phyloP scores from a whole-genome alignment of 2,888 invertebrate genomes.

The Watsonalla binaria region DNA sequence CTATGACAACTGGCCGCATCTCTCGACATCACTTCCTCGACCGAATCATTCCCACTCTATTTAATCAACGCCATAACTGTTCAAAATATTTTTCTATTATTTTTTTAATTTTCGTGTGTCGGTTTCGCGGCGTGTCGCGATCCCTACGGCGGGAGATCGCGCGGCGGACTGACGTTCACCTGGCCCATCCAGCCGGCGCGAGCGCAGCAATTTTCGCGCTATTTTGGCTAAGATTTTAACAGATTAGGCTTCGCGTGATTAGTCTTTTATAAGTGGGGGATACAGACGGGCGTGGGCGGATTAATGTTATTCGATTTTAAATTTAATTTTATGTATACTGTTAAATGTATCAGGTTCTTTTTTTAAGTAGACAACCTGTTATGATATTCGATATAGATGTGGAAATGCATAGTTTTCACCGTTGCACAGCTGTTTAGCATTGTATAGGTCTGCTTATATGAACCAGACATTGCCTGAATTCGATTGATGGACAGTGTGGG shows the following conservation, averaged over 20 bases:
- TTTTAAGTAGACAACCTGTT: neutral
- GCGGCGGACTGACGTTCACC: constrained; percentile 70
- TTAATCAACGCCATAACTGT: constrained; percentile 9
- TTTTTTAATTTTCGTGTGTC: constrained; percentile 23
- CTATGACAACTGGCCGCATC: constrained; percentile 89
- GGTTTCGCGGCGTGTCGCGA: constrained; percentile 63
- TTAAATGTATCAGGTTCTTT: neutral
- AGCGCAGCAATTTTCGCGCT: constrained; percentile 76
- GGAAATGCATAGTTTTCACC: constrained; percentile 25
- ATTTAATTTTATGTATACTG: constrained; percentile 3
- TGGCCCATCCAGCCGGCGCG: constrained; percentile 59
- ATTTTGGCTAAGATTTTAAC: constrained; percentile 76
- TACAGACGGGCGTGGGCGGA: constrained; percentile 61
- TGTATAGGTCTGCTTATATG: constrained; percentile 43
- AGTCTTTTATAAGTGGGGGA: constrained; percentile 57
- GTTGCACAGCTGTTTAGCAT: constrained; percentile 36
- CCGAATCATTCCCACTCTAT: constrained; percentile 35
- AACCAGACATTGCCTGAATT: constrained; percentile 57
- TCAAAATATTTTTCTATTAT: constrained; percentile 23
- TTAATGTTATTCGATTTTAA: constrained; percentile 44
- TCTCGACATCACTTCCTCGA: constrained; percentile 70
- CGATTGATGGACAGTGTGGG: constrained; percentile 67
- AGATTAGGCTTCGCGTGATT: constrained; percentile 73
- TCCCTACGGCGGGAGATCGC: constrained; percentile 74
- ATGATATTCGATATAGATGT: constrained; percentile 3